phyloP scores from a whole-genome alignment of 2,888 invertebrate genomes.

The Onthophagus sagittarius region DNA sequence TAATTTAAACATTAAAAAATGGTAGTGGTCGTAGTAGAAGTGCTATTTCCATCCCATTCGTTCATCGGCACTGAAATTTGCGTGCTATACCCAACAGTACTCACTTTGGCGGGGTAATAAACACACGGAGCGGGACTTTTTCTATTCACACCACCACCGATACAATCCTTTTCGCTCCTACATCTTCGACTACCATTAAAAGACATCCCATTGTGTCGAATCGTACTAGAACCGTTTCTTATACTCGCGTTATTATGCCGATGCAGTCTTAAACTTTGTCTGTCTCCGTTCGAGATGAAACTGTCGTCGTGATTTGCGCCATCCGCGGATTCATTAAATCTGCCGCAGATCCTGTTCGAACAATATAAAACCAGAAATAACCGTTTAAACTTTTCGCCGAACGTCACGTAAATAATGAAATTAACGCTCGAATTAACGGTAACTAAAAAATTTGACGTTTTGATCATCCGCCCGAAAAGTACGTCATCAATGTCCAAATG shows the following conservation, averaged over 20 bases:
- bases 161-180: background rate
- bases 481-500: constrained; percentile 55
- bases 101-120: constrained; percentile 52
- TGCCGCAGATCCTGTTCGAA: constrained; percentile 53
- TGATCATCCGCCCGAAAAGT: constrained; percentile 67
- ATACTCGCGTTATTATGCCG: constrained; percentile 51
- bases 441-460: constrained; percentile 86
- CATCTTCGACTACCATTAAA: background rate
- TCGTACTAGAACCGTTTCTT: constrained; percentile 41
- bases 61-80: constrained; percentile 37
- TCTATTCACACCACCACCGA: constrained; percentile 33
- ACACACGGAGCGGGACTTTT: constrained; percentile 53
- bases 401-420: constrained; percentile 96
- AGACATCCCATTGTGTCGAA: constrained; percentile 33
- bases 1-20: background rate
- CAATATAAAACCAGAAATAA: constrained; percentile 76
- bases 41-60: constrained; percentile 26
- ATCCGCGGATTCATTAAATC: constrained; percentile 64
- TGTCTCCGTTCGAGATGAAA: constrained; percentile 75
- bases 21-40: constrained; percentile 17
- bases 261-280: constrained; percentile 63
- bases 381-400: constrained; percentile 93
- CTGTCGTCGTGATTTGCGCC: constrained; percentile 75
- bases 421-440: constrained; percentile 97
- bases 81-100: constrained; percentile 37